Evolutionary conservation across 1,140 invertebrate genomes (phyloP), one percentile per base, ranked within the genome.

Genomic region (Lycorma delicatula): DNA sequence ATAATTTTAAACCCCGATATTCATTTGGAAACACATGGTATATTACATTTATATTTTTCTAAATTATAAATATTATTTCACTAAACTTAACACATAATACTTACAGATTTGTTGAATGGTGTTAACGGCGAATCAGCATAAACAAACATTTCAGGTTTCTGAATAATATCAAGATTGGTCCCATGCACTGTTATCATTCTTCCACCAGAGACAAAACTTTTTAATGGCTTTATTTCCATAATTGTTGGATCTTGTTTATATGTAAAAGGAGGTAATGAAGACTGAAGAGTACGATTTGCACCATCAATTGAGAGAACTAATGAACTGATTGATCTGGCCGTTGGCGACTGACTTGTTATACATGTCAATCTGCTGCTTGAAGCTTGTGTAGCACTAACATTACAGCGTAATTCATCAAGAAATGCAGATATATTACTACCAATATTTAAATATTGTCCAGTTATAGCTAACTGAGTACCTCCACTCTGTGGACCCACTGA

Each of bases 211-310:
- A 82, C 84, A 75, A 92, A 93, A 71, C 89, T 92, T 60, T 83
- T 83, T 13, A 92, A 66, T 5, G 90, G 90, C 73, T 93, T 93
- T 28, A 93, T 91, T 74, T 93, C 89, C 80, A 90, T 86, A 52
- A 98, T 89, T 0, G 85, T 89, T n/a, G 94, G 94, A 76, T 98
- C 93, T 56, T 84, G 81, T 25, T 89, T 92, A 68, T 94, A 97
- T 64, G 87, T 88, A 67, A 89, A 97, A 16, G 92, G 83, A 67
- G 79, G 36, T 1, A 27, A 22, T 18, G 31, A 25, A 9, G 79
- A 75, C 26, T 73, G 70, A 23, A 90, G 72, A 1, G 85, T 85
- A 51, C 86, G 75, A 66, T 86, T 88, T 0, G 89, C 87, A 12
- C 86, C 85, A 70, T 97, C 93, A 61, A 96, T 91, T 66, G 79